Percentiles rank a stretch among this genome's conserved stretches.
phyloP scores from a whole-genome alignment of 2,113 vertebrate species.

The Scomber japonicus region DNA sequence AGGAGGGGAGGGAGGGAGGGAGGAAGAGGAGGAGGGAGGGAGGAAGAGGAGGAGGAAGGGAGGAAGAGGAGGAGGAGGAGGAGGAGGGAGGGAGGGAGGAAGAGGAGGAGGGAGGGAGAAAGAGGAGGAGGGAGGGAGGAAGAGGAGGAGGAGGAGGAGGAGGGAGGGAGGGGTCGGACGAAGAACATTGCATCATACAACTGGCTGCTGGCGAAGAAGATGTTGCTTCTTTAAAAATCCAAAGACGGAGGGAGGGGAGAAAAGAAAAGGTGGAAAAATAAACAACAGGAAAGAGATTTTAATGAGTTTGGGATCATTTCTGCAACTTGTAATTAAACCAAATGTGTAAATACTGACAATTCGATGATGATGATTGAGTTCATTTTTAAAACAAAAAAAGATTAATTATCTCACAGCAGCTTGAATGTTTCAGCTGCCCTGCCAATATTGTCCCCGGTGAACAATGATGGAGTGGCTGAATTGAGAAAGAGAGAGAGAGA shows the following conservation, averaged over 20 bases:
- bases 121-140: too few species aligned
- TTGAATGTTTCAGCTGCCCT: conserved; percentile 3
- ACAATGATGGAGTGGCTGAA: conserved; percentile 52
- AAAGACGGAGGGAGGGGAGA: background rate
- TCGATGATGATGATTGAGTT: background rate
- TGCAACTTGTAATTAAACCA: background rate
- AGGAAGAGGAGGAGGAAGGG: conserved; percentile 11
- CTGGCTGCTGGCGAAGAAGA: conserved; percentile 27
- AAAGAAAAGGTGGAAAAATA: background rate
- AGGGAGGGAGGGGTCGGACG: background rate
- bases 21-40: background rate
- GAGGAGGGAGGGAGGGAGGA: conserved; percentile 25
- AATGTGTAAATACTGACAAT: background rate
- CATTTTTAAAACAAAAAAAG: background rate
- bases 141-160: background rate
- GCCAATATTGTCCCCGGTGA: conserved; percentile 16
- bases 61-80: background rate
- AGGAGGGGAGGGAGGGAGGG: background rate
- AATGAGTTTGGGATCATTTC: background rate
- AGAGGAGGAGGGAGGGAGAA: background rate
- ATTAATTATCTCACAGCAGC: background rate
- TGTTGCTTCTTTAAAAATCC: conserved; percentile 16
- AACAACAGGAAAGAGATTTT: background rate
- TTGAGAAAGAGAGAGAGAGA: background rate
- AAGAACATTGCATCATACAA: conserved; percentile 11